These are phyloP conservation scores for Trachymyrmex septentrionalis DNA, from an alignment of 1,140 invertebrate genomes.

Conservation along the genomic window DNA sequence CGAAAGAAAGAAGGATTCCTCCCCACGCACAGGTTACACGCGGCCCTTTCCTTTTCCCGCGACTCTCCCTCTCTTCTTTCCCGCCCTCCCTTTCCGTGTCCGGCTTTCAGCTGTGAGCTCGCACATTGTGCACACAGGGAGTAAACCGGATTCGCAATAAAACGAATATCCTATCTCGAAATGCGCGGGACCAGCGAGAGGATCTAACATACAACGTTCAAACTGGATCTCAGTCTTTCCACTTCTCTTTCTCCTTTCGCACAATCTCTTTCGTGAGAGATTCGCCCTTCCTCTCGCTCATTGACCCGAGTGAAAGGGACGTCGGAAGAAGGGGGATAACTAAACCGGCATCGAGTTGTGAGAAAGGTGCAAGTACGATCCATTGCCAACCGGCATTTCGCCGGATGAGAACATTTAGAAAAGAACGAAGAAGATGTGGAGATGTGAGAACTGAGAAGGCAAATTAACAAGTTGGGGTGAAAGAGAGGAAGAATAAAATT, in stretches of 20 bases:
- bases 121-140: slow-evolving; percentile 59
- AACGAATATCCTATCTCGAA: slow-evolving; percentile 74
- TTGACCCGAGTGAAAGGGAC: slow-evolving; percentile 78
- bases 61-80: slow-evolving; percentile 55
- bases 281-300: slow-evolving; percentile 31
- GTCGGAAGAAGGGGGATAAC: slow-evolving; percentile 76
- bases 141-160: slow-evolving; percentile 85
- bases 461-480: not conserved
- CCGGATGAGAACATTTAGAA: slow-evolving; percentile 60
- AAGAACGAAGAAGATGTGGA: slow-evolving; percentile 14
- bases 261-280: slow-evolving; percentile 64
- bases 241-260: slow-evolving; percentile 72
- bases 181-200: slow-evolving; percentile 70
- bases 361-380: slow-evolving; percentile 80
- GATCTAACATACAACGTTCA: slow-evolving; percentile 74
- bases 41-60: slow-evolving; percentile 68
- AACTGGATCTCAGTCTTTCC: slow-evolving; percentile 75
- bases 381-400: slow-evolving; percentile 51
- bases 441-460: not conserved
- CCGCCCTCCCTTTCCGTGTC: slow-evolving; percentile 51
- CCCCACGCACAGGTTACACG: slow-evolving; percentile 16
- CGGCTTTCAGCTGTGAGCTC: slow-evolving; percentile 14
- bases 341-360: slow-evolving; percentile 73
- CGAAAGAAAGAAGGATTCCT: slow-evolving; percentile 71
- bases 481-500: slow-evolving; percentile 54